These are phyloP conservation scores for Aphelinus atriplicis DNA, from an alignment of 1,140 invertebrate species.

Conservation along the genomic window DNA sequence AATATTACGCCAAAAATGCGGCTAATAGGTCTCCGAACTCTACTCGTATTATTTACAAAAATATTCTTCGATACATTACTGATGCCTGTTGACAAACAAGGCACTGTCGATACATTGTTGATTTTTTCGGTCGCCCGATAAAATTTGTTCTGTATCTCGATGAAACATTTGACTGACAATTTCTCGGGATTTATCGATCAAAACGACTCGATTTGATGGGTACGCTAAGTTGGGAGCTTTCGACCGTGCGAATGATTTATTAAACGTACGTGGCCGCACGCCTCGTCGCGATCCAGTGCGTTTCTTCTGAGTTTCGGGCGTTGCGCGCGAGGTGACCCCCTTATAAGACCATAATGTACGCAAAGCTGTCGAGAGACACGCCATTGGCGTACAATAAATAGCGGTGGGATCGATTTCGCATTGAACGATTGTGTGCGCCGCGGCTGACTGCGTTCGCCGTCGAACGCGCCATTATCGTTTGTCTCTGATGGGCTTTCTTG, in stretches of 20 bases:
- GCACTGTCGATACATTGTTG: no score
- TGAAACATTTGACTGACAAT: no score
- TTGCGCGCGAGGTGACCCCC: not conserved
- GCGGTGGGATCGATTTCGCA: slow-evolving; percentile 7
- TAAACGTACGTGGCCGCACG: not conserved
- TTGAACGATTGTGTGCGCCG: no score
- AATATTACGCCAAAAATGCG: no score
- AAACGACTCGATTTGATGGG: slow-evolving; percentile 5
- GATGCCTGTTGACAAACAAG: no score
- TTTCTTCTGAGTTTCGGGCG: slow-evolving; percentile 1
- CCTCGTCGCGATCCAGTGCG: not conserved
- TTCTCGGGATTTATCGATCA: slow-evolving; percentile 11
- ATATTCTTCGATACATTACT: slow-evolving; percentile 26
- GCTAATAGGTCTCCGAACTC: no score
- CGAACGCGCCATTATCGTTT: not conserved
- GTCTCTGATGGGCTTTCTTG: not conserved
- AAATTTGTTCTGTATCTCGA: no score
- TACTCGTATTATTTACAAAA: no score
- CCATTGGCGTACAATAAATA: slow-evolving; percentile 33
- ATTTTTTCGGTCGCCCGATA: no score
- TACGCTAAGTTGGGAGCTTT: not conserved
- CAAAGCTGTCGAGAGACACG: slow-evolving; percentile 22
- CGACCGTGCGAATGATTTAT: slow-evolving; percentile 34
- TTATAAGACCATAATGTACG: slow-evolving; percentile 4
- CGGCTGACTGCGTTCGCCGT: not conserved